These are phyloP conservation scores for Cuculus canorus DNA, from an alignment of 2,797 vertebrate species.

Conservation along the genomic window DNA sequence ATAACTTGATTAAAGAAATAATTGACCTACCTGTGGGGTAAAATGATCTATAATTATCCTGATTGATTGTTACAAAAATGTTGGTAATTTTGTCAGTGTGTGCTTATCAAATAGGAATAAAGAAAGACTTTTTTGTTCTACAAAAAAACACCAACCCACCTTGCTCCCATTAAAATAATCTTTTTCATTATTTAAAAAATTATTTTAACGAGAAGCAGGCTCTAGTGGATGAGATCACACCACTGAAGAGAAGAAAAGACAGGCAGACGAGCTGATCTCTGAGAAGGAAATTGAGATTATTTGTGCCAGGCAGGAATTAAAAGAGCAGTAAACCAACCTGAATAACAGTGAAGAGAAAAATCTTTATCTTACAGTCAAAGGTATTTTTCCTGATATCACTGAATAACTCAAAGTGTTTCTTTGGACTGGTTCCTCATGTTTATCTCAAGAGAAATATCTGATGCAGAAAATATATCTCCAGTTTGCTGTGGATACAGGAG, in stretches of 20 bases:
- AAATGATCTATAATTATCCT: constrained; percentile 39
- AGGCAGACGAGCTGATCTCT: neutral
- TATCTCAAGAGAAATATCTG: neutral
- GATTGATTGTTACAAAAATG: constrained; percentile 7
- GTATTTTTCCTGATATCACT: neutral
- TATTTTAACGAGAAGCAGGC: constrained; percentile 37
- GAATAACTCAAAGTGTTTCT: neutral
- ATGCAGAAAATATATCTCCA: neutral
- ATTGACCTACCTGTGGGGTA: constrained; percentile 8
- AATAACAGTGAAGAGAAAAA: constrained; percentile 39
- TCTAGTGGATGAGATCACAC: constrained; percentile 36
- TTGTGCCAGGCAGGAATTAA: constrained; percentile 35
- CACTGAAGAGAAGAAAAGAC: constrained; percentile 39
- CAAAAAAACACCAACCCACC: too few relatives aligned
- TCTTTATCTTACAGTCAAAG: constrained; percentile 4
- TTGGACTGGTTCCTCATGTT: neutral
- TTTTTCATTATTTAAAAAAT: neutral
- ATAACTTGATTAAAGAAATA: constrained; percentile 52
- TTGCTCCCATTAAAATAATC: neutral
- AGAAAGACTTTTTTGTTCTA: neutral
- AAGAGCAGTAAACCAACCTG: constrained; percentile 17
- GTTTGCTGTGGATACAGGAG: neutral
- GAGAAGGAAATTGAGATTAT: constrained; percentile 27
- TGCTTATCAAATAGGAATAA: neutral
- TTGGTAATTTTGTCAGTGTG: constrained; percentile 11